Conservation (phyloP, 1,140 invertebrate genomes). For the Leptonema lineaticorne region DNA sequence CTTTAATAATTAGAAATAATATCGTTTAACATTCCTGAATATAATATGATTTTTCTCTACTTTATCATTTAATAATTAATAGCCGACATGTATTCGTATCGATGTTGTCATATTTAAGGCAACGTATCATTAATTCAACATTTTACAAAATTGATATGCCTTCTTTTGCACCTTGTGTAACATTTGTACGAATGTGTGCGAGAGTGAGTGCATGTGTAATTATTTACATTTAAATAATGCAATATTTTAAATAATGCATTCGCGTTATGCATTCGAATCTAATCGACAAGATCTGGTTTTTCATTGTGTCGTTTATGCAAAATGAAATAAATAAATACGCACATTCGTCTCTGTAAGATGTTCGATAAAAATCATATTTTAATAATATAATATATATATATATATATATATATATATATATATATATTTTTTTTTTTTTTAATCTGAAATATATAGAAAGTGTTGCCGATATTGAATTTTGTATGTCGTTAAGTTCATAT, state of each 20-base stretch:
- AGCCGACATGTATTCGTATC: neutral
- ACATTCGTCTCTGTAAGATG: conserved; percentile 11
- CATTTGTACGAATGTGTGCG: neutral
- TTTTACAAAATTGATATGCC: neutral
- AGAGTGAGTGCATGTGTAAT: neutral
- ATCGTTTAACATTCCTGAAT: no score
- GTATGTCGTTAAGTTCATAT: neutral
- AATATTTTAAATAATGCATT: no score
- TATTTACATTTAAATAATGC: neutral
- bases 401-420: no score
- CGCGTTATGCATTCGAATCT: no score
- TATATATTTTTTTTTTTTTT: no score
- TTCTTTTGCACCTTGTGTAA: neutral
- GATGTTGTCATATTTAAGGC: conserved; percentile 2
- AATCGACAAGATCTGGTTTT: conserved; percentile 5
- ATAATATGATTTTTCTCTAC: no score
- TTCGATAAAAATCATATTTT: conserved; percentile 1
- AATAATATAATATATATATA: no score
- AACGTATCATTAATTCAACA: conserved; percentile 3
- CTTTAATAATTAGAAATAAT: no score
- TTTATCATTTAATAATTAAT: no score
- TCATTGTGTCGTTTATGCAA: no score
- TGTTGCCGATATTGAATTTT: neutral
- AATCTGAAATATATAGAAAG: no score
- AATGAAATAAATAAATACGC: neutral